phyloP scores from a whole-genome alignment of 1,140 invertebrate genomes.

The fruit fly (Drosophila melanogaster) region DNA sequence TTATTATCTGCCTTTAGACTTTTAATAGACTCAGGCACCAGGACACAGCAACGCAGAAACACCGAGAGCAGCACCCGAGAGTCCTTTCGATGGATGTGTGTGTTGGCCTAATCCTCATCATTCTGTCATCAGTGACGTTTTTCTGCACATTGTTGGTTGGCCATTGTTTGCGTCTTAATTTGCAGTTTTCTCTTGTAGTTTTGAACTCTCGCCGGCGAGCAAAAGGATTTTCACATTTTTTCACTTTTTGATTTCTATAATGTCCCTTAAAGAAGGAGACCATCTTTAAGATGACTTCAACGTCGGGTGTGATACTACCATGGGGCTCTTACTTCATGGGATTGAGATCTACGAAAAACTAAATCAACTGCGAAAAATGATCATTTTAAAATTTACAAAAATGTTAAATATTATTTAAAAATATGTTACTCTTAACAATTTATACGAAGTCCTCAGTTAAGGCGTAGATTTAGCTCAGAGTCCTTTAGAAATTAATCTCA shows the following conservation, averaged over 20 bases:
- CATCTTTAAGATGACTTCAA: background rate
- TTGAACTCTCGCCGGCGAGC: constrained; percentile 47
- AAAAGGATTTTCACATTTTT: constrained; percentile 66
- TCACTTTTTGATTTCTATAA: constrained; percentile 68
- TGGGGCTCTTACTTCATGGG: background rate
- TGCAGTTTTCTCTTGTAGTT: constrained; percentile 63
- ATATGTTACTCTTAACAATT: background rate
- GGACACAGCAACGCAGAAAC: constrained; percentile 33
- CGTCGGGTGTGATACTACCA: constrained; percentile 1
- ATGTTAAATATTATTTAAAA: too few species aligned
- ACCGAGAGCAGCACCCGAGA: constrained; percentile 7
- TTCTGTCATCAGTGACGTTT: constrained; percentile 84
- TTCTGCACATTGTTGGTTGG: constrained; percentile 77
- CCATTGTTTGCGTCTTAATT: constrained; percentile 77
- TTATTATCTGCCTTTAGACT: constrained; percentile 84
- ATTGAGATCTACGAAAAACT: background rate
- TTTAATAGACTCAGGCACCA: constrained; percentile 83
- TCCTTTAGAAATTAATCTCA: constrained; percentile 1
- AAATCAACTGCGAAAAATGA: background rate
- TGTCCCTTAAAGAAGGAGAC: constrained; percentile 1
- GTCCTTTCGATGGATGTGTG: constrained; percentile 24
- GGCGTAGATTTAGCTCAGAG: background rate
- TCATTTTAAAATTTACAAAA: too few species aligned
- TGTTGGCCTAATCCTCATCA: constrained; percentile 82
- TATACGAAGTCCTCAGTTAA: background rate